phyloP scores from a whole-genome alignment of 2,888 invertebrate genomes.

The Cinara cedri region DNA sequence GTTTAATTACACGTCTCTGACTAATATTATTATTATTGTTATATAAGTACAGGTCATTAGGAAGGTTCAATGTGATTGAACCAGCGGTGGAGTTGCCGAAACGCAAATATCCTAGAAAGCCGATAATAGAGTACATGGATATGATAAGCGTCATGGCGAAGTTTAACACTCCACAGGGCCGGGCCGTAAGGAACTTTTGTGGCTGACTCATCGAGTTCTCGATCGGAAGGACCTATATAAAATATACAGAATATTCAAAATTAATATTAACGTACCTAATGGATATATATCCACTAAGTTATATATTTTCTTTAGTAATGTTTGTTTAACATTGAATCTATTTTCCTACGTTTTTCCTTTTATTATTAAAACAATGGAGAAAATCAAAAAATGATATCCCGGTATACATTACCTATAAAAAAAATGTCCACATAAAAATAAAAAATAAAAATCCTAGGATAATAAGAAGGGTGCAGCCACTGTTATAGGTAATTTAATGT shows the following conservation, averaged over 20 bases:
- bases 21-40: no score
- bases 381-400: no score
- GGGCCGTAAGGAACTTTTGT: constrained; percentile 73
- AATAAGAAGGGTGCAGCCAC: no score
- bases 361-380: no score
- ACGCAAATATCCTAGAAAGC: constrained; percentile 88
- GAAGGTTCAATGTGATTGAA: constrained; percentile 87
- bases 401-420: no score
- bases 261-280: not conserved
- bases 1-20: not conserved
- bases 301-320: no score
- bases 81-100: constrained; percentile 75
- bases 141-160: constrained; percentile 85
- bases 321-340: no score
- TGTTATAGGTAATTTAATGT: no score
- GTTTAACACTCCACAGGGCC: constrained; percentile 79
- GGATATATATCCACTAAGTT: not conserved
- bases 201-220: constrained; percentile 91
- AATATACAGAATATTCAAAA: not conserved
- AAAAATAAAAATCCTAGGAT: no score
- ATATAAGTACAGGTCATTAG: constrained; percentile 68
- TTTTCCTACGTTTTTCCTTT: no score
- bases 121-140: constrained; percentile 78
- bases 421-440: no score
- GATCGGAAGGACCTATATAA: constrained; percentile 80